Base-by-base conservation (phyloP, 2,888 invertebrate genomes). In the Meiosimyza platycephala region DNA sequence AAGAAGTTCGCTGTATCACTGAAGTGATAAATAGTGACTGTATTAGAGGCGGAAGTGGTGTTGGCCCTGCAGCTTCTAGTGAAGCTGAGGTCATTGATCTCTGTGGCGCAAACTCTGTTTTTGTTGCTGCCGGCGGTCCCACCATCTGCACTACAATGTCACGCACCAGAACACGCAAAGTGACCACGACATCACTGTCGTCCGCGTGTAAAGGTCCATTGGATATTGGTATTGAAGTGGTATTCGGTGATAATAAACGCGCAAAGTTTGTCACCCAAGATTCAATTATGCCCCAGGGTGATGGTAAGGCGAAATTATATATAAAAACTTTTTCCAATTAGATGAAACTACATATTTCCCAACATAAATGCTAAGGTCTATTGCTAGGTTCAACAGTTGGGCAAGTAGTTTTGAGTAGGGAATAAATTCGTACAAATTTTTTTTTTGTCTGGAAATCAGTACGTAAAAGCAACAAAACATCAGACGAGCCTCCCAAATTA, bases 171-270 rank as follows among this genome's bases (percentile, higher is more conserved):
- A 62, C 69, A 16, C 60, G 60, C 33, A 50, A 60, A 50, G 40
- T 69, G 50, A 28, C 60, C 15, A 18, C 59, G 22, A 5, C 59
- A 9, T n/a, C 69, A 6, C 28, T 33, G 13, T 51, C 60, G 33
- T 60, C 69, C 18, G 6, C 11, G 11, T 9, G 40, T 6, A 18
- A 52, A 13, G n/a, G 6, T 16, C 52, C 69, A 33, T n/a, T 57
- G 60, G 51, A 69, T 12, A 60, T 60, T 16, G 69, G 28, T n/a
- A 60, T 60, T 7, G 33, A 60, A 16, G 59, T 69, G 11, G n/a
- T 60, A 9, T 60, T 60, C 11, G 60, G 33, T 50, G 51, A 62
- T 6, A 6, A 60, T 6, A 6, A 60, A 16, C 33, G 33, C 28
- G 51, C 28, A 2, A 48, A n/a, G 5, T 6, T 57, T 28, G 16